Percentiles rank a stretch among this genome's conserved stretches.
Evolutionary conservation across 2,797 vertebrate species (phyloP).

Genomic region (Myiotriccus ornatus): DNA sequence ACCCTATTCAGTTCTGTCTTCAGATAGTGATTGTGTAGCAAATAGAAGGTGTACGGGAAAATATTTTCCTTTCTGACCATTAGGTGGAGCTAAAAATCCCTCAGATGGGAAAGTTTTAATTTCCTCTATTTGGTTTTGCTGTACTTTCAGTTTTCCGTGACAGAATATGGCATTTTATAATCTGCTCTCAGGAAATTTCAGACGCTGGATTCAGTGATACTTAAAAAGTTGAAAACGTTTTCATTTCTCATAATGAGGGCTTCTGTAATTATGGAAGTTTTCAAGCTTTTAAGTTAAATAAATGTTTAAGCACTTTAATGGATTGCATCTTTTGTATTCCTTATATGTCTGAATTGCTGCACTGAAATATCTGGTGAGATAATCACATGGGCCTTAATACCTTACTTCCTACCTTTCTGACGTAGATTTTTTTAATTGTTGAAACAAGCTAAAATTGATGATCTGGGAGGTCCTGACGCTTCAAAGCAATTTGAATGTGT

Average conservation of each 20-base stretch:
- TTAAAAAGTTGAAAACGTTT: background rate
- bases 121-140: background rate
- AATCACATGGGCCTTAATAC: background rate
- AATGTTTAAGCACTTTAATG: background rate
- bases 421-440: background rate
- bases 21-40: background rate
- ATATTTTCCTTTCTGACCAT: background rate
- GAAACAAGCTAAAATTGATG: background rate
- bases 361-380: background rate
- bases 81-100: constrained; percentile 35
- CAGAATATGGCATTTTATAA: background rate
- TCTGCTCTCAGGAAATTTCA: background rate
- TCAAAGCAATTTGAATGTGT: background rate
- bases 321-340: background rate
- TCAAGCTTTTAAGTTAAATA: background rate
- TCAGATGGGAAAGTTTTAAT: background rate
- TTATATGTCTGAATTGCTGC: background rate
- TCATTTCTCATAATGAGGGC: background rate
- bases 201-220: background rate
- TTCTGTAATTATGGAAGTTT: background rate
- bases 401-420: background rate
- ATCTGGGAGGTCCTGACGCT: background rate
- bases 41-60: fast-evolving
- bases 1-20: background rate
- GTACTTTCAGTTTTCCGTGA: background rate